These are phyloP conservation scores for Dryomyza anilis DNA, from an alignment of 2,888 invertebrate genomes.

Conservation along the genomic window DNA sequence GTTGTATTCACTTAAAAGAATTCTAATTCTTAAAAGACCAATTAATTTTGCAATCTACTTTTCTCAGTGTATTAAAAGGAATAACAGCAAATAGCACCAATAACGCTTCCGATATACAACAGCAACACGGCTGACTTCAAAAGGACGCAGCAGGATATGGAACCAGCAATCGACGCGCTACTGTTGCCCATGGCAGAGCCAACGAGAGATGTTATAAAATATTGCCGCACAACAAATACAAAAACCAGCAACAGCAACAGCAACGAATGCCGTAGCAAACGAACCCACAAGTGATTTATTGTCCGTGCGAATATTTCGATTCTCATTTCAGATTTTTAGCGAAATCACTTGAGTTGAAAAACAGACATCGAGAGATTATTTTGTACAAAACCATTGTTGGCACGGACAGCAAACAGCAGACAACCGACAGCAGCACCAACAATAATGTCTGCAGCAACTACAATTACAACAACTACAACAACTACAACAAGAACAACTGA, in stretches of 20 bases:
- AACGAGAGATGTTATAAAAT: background rate
- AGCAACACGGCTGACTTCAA: background rate
- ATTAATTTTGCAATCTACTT: no score
- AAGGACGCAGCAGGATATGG: slow-evolving; percentile 6
- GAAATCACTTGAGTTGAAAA: slow-evolving; percentile 11
- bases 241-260: background rate
- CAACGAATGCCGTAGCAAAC: background rate
- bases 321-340: slow-evolving; percentile 10
- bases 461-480: no score
- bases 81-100: no score
- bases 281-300: slow-evolving; percentile 3
- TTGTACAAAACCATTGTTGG: background rate
- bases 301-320: slow-evolving; percentile 10
- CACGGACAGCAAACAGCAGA: background rate
- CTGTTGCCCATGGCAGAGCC: background rate
- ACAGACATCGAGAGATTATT: slow-evolving; percentile 2
- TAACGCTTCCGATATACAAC: no score
- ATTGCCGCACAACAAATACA: background rate
- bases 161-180: no score
- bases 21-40: no score
- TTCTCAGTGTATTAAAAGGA: no score
- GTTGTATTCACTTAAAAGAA: no score
- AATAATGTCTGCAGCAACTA: no score
- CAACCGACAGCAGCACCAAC: background rate
- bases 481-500: no score